A percentile compares a stretch with the other conserved stretches of the same genome.
Conservation (phyloP, 2,113 vertebrate genomes). For the Hippocampus comes region DNA sequence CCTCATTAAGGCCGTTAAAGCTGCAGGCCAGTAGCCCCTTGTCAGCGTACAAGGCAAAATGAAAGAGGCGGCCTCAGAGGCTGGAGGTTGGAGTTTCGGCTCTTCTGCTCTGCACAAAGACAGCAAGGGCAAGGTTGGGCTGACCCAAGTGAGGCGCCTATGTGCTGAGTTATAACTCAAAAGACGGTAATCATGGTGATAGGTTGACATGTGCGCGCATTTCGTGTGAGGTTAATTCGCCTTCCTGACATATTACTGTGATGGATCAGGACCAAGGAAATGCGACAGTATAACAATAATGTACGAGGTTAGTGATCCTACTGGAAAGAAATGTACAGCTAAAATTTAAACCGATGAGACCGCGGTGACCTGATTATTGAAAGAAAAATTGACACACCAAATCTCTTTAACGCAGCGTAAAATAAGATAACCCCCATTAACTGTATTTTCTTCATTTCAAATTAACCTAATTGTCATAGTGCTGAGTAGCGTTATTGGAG, state of each 20-base stretch:
- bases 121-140: slow-evolving; percentile 34
- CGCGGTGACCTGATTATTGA: not conserved
- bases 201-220: slow-evolving; percentile 16
- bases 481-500: not conserved
- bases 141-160: slow-evolving; percentile 26
- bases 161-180: slow-evolving; percentile 12
- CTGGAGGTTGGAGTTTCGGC: slow-evolving; percentile 51
- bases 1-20: slow-evolving; percentile 58
- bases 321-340: slow-evolving; percentile 1
- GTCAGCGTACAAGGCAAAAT: slow-evolving; percentile 59
- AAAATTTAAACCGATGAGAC: not conserved
- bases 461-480: not conserved
- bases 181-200: slow-evolving; percentile 32
- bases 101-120: slow-evolving; percentile 47
- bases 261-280: slow-evolving; percentile 30
- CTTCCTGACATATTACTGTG: slow-evolving; percentile 35
- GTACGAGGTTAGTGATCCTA: slow-evolving; percentile 11
- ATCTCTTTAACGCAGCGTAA: not conserved
- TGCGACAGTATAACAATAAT: slow-evolving; percentile 9
- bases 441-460: not conserved
- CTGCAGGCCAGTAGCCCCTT: slow-evolving; percentile 48
- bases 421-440: not conserved
- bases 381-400: not conserved
- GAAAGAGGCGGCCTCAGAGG: slow-evolving; percentile 49
- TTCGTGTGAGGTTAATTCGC: slow-evolving; percentile 41